phyloP scores from a whole-genome alignment of 1,140 invertebrate genomes.

The Eurosta solidaginis region DNA sequence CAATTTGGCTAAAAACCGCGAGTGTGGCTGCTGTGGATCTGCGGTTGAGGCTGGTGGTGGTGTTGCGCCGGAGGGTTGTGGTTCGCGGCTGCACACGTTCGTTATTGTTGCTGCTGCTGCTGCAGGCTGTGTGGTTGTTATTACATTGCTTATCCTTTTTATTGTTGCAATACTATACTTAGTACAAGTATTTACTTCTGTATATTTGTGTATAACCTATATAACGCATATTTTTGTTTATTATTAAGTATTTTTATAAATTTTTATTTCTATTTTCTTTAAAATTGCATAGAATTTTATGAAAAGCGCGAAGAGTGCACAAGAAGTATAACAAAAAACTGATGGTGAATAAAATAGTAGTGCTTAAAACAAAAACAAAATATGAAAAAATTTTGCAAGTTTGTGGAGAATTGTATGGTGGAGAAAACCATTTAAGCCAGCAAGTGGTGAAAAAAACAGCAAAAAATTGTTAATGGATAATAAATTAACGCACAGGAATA shows the following conservation, averaged over 20 bases:
- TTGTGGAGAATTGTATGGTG: too few species aligned
- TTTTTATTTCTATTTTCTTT: neutral
- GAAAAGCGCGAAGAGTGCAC: neutral
- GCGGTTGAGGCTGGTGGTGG: neutral
- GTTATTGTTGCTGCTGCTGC: neutral
- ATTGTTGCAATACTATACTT: neutral
- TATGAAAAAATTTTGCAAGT: neutral
- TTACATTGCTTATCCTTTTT: neutral
- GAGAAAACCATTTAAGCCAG: too few species aligned
- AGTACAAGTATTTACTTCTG: too few species aligned
- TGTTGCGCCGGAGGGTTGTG: neutral
- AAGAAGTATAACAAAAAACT: neutral
- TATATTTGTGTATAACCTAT: neutral
- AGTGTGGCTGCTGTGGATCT: neutral
- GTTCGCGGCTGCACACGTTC: neutral
- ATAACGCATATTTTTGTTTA: conserved; percentile 5
- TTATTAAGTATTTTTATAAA: too few species aligned
- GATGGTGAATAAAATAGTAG: neutral
- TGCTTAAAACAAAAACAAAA: neutral
- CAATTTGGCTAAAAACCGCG: conserved; percentile 10
- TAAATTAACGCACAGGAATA: too few species aligned
- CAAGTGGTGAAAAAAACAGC: too few species aligned
- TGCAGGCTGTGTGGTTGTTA: neutral
- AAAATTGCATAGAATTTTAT: conserved; percentile 16
- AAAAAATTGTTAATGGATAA: too few species aligned